phyloP scores from a whole-genome alignment of 2,888 invertebrate species.

The Empis stercorea region DNA sequence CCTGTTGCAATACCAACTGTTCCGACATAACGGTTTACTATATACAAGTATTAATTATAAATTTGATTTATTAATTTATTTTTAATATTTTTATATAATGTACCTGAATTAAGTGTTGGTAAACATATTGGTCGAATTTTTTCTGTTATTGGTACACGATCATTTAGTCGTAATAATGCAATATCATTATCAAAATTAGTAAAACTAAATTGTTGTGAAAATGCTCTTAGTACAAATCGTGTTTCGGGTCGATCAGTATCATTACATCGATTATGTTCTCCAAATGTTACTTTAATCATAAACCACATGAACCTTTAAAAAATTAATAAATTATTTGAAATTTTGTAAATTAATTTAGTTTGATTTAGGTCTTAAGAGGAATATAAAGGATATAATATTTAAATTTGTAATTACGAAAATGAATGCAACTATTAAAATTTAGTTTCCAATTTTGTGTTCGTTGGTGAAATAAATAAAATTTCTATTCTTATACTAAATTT shows the following conservation, averaged over 20 bases:
- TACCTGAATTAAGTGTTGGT: conserved; percentile 40
- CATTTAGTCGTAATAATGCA: conserved; percentile 66
- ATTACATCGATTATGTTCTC: conserved; percentile 74
- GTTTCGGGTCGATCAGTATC: conserved; percentile 60
- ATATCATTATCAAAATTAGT: conserved; percentile 82
- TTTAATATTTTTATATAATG: neutral
- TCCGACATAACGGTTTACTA: conserved; percentile 58
- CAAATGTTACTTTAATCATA: conserved; percentile 80
- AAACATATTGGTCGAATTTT: conserved; percentile 73
- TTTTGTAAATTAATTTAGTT: no score
- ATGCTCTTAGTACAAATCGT: conserved; percentile 62
- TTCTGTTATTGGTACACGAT: conserved; percentile 64
- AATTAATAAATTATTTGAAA: conserved; percentile 11
- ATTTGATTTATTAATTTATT: neutral
- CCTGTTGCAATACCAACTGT: conserved; percentile 64
- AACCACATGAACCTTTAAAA: conserved; percentile 77
- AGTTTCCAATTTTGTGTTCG: no score
- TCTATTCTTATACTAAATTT: neutral
- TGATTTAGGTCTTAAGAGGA: no score
- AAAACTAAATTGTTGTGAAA: conserved; percentile 69
- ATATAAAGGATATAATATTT: no score
- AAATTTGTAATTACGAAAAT: no score
- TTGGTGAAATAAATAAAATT: no score
- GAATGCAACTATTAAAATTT: no score
- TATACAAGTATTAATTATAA: neutral